Evolutionary conservation across 2,113 vertebrate genomes (phyloP).

Genomic region (Columbina picui): DNA sequence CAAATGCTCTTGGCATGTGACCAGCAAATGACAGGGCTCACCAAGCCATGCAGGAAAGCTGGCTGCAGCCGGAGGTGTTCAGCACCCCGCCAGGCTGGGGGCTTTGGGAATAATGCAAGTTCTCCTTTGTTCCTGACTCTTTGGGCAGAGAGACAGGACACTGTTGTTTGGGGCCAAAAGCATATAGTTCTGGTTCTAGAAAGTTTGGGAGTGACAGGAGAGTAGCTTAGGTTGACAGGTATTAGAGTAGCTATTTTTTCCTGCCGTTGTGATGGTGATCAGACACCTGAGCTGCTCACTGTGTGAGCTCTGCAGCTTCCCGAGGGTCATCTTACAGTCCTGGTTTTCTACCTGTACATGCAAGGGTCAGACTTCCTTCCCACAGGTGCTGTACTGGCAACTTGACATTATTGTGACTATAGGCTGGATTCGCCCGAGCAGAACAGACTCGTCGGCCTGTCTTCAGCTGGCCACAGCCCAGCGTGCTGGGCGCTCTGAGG

Average conservation of each 20-base stretch:
- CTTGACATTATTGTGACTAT: background rate
- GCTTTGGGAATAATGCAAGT: background rate
- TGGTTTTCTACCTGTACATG: background rate
- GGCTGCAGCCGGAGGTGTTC: background rate
- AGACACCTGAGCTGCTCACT: background rate
- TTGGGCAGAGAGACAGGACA: background rate
- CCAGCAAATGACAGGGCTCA: background rate
- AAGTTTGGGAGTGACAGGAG: background rate
- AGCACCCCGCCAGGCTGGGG: background rate
- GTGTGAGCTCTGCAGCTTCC: fast-evolving
- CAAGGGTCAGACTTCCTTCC: background rate
- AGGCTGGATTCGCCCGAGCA: background rate
- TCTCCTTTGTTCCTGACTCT: background rate
- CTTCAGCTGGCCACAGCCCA: background rate
- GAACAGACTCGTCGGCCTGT: background rate
- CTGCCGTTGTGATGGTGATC: background rate
- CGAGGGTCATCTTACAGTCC: background rate
- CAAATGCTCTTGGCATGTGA: fast-evolving
- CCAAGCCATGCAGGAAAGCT: background rate
- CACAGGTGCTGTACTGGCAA: background rate
- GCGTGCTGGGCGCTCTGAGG: background rate
- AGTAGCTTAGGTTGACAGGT: background rate
- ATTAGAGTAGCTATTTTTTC: background rate
- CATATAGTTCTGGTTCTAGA: background rate
- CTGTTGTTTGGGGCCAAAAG: background rate